These are phyloP conservation scores for Psittacula derbiana DNA, from an alignment of 2,797 vertebrate species.

Conservation along the genomic window DNA sequence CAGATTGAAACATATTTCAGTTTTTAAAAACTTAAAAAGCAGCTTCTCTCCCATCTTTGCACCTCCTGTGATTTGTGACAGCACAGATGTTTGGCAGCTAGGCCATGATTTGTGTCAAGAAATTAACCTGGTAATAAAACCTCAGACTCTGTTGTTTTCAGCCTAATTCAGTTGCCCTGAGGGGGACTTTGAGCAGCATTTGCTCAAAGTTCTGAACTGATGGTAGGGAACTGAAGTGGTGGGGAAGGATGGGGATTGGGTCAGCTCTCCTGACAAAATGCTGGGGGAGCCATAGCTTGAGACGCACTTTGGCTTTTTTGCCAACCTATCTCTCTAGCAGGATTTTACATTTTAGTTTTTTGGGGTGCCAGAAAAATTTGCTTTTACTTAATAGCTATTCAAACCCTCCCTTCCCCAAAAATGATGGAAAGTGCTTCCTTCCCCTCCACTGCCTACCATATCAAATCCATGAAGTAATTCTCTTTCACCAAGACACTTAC, in stretches of 20 bases:
- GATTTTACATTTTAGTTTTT: neutral
- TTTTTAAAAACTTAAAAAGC: neutral
- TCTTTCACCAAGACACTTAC: neutral
- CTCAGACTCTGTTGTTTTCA: neutral
- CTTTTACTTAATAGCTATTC: neutral
- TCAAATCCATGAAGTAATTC: neutral
- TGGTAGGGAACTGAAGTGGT: fast-evolving
- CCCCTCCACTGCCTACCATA: neutral
- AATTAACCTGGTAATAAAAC: neutral
- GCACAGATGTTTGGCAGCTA: neutral
- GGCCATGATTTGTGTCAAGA: neutral
- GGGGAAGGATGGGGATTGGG: neutral
- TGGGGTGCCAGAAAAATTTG: neutral
- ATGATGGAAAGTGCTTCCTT: neutral
- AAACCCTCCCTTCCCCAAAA: neutral
- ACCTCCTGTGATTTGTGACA: neutral
- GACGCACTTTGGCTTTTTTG: neutral
- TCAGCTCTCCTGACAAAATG: neutral
- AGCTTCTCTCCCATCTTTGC: neutral
- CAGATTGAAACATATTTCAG: neutral
- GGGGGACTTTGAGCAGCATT: neutral
- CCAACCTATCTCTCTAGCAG: neutral
- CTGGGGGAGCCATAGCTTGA: neutral
- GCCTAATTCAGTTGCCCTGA: neutral
- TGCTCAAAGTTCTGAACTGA: neutral